A percentile compares a stretch with the other conserved stretches of the same genome.
Conservation (phyloP, 1,140 invertebrate genomes). For the Grapholita molesta region DNA sequence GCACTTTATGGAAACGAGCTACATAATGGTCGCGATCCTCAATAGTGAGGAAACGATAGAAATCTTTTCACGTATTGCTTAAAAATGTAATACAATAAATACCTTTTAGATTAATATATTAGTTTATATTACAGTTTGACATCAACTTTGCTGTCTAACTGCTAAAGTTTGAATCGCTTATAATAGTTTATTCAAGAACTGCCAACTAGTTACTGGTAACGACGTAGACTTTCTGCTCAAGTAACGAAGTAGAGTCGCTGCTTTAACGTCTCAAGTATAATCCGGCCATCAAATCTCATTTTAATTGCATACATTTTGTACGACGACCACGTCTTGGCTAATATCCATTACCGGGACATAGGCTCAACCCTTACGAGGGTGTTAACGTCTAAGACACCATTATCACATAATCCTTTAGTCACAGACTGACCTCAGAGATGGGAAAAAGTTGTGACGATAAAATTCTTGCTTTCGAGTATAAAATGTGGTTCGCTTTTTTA, state of each 20-base stretch:
- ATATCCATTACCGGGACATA: slow-evolving; percentile 52
- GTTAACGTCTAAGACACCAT: slow-evolving; percentile 60
- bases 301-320: slow-evolving; percentile 37
- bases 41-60: too few relatives aligned
- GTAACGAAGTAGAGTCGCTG: not conserved
- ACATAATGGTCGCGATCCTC: too few relatives aligned
- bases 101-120: too few relatives aligned
- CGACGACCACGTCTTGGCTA: slow-evolving; percentile 47
- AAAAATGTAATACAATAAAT: too few relatives aligned
- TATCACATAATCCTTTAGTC: slow-evolving; percentile 58
- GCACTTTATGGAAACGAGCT: too few relatives aligned
- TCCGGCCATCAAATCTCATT: slow-evolving; percentile 45
- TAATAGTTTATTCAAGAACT: not conserved
- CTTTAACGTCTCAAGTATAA: slow-evolving; percentile 20
- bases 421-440: slow-evolving; percentile 36
- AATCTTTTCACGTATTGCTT: too few relatives aligned
- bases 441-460: not conserved
- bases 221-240: not conserved
- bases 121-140: too few relatives aligned
- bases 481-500: too few relatives aligned
- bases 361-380: slow-evolving; percentile 57
- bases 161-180: not conserved
- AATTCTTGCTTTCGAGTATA: too few relatives aligned
- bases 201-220: not conserved
- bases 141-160: too few relatives aligned